A percentile compares a stretch with the other conserved stretches of the same genome.
phyloP scores from a whole-genome alignment of 2,113 vertebrate genomes.

The Ciconia stormi region DNA sequence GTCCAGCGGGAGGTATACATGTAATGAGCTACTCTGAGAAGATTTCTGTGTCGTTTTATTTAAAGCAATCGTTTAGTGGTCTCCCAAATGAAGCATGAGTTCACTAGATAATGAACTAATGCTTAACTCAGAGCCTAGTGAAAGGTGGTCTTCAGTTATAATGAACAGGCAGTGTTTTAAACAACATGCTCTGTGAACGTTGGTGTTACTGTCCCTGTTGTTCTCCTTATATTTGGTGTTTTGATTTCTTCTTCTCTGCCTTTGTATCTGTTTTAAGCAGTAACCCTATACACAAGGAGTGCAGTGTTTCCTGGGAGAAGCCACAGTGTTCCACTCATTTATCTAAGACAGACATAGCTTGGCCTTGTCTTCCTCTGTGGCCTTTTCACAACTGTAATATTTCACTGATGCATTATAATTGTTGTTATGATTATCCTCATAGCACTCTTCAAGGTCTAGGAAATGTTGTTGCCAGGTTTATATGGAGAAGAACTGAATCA shows the following conservation, averaged over 20 bases:
- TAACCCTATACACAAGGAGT: neutral
- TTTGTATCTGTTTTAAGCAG: neutral
- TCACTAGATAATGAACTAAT: neutral
- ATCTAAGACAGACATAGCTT: neutral
- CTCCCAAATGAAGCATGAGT: neutral
- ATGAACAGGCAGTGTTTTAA: neutral
- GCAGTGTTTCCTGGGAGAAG: neutral
- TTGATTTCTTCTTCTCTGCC: neutral
- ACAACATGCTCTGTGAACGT: neutral
- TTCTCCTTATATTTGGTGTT: neutral
- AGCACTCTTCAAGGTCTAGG: neutral
- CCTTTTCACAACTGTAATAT: neutral
- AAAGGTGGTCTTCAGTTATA: neutral
- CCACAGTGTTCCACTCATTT: neutral
- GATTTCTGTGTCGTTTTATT: neutral
- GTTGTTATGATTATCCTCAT: neutral
- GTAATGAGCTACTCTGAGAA: neutral
- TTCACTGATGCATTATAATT: neutral
- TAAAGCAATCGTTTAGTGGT: neutral
- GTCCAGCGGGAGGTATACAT: neutral
- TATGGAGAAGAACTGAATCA: neutral
- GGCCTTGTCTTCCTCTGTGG: neutral
- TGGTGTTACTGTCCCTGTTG: neutral
- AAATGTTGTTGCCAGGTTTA: neutral
- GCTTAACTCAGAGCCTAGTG: neutral